phyloP scores from a whole-genome alignment of 2,797 vertebrate genomes.

The Taeniopygia guttata region DNA sequence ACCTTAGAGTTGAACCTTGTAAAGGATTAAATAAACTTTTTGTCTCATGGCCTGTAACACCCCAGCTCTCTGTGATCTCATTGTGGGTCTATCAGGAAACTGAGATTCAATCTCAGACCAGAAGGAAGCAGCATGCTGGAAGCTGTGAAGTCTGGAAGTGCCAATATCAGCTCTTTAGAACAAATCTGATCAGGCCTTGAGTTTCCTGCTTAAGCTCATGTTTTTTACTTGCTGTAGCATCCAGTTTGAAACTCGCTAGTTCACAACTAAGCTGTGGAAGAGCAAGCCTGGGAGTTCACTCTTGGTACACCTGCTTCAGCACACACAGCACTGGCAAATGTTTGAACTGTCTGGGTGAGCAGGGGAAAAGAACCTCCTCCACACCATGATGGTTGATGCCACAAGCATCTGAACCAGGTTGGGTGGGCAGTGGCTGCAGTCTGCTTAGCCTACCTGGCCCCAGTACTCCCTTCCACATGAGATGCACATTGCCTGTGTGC shows the following conservation, averaged over 20 bases:
- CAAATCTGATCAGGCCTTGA: background rate
- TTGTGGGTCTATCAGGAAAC: background rate
- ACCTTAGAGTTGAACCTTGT: background rate
- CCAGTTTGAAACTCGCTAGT: background rate
- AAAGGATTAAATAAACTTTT: background rate
- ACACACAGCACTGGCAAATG: background rate
- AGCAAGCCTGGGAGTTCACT: background rate
- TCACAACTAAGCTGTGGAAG: background rate
- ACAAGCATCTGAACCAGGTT: accelerated
- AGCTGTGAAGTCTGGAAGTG: background rate
- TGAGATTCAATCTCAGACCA: background rate
- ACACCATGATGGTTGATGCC: accelerated
- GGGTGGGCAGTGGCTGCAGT: background rate
- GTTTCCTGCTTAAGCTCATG: background rate
- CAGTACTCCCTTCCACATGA: background rate
- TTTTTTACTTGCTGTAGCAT: background rate
- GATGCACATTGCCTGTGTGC: accelerated
- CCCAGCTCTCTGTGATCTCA: background rate
- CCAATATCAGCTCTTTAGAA: background rate
- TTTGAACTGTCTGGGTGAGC: background rate
- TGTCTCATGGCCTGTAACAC: background rate
- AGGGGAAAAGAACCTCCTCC: background rate
- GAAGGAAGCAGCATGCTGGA: background rate
- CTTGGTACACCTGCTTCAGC: background rate
- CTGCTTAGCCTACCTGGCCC: background rate